phyloP scores from a whole-genome alignment of 2,113 vertebrate genomes.

The Oreocharis arfaki region DNA sequence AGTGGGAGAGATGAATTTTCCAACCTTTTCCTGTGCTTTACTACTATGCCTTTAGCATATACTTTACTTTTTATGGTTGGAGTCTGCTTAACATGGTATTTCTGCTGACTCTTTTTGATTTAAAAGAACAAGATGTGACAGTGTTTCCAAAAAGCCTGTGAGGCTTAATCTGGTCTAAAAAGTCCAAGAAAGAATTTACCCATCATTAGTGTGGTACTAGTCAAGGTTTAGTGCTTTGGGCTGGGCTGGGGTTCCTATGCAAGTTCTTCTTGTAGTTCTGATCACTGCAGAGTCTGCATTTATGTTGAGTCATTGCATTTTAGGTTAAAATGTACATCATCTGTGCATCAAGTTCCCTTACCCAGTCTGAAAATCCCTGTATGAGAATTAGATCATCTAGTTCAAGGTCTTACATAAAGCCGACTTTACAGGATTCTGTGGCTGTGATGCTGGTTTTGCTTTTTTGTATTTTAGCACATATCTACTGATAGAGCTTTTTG shows the following conservation, averaged over 20 bases:
- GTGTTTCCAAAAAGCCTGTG: background rate
- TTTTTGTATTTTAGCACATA: background rate
- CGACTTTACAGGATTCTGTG: background rate
- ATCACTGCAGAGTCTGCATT: background rate
- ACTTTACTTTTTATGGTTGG: background rate
- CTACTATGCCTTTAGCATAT: background rate
- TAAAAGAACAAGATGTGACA: background rate
- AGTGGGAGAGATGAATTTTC: background rate
- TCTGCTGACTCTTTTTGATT: background rate
- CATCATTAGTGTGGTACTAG: background rate
- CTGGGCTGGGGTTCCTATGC: background rate
- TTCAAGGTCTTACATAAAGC: background rate
- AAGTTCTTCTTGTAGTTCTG: background rate
- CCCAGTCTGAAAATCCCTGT: background rate
- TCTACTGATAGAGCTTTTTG: background rate
- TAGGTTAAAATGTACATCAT: background rate
- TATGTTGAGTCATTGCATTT: background rate
- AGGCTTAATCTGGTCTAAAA: background rate
- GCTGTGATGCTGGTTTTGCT: background rate
- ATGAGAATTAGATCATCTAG: background rate
- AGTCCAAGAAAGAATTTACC: background rate
- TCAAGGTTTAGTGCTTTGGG: background rate
- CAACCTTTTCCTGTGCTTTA: background rate
- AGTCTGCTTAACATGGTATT: background rate
- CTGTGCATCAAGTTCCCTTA: background rate